These are phyloP conservation scores for Lepidothrix coronata DNA, from an alignment of 2,113 vertebrate genomes.

Conservation along the genomic window DNA sequence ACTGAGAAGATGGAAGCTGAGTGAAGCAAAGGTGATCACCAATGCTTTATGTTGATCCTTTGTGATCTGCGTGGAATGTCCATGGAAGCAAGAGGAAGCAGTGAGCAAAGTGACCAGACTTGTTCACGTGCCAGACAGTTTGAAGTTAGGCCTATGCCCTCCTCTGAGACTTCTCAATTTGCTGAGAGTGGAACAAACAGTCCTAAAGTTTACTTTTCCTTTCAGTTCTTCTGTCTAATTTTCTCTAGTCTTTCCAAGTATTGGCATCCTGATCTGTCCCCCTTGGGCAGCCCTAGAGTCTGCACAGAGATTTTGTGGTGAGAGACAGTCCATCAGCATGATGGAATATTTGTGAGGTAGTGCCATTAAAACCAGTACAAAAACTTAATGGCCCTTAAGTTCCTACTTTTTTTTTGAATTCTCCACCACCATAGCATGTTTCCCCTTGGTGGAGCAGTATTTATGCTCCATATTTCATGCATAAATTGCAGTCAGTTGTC, in stretches of 20 bases:
- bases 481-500: neutral
- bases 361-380: neutral
- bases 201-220: neutral
- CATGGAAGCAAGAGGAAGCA: neutral
- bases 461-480: neutral
- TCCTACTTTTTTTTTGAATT: neutral
- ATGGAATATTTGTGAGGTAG: neutral
- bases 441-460: neutral
- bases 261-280: neutral
- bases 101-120: neutral
- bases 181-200: neutral
- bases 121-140: neutral
- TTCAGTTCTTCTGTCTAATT: neutral
- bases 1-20: neutral
- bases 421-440: neutral
- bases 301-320: neutral
- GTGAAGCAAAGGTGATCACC: neutral
- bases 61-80: neutral
- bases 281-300: neutral
- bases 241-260: neutral
- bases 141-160: neutral
- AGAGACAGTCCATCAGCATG: neutral
- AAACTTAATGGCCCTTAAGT: slow-evolving; percentile 13
- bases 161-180: neutral
- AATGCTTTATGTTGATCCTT: neutral